Base-by-base conservation (phyloP, 2,888 invertebrate genomes). In the Ctena decussata region DNA sequence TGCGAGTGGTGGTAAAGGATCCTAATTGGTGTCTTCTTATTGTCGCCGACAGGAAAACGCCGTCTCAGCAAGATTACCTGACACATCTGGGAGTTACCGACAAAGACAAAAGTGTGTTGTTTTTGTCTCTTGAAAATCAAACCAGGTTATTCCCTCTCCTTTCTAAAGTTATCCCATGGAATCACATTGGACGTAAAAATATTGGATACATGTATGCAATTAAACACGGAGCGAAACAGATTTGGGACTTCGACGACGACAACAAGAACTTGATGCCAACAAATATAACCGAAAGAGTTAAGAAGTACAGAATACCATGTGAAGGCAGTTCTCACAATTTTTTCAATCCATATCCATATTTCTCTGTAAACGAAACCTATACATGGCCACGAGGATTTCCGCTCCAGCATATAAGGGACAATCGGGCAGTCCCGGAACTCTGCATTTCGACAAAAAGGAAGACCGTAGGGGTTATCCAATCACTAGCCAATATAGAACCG, bases 151-250 rank as follows among this genome's bases (percentile, higher is more conserved):
- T 60, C 24, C 73, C 80, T 18, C 37, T 72, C 21, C 49, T 84
- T 37, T 65, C 80, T 27, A 44, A 73, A 0, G n/a, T 41, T 24
- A 73, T 84, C 30, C 80, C 84, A 11, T 37, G 60, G 30, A 76
- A 72, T 32, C 41, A 70, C 35, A 77, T 80, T 39, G 73, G 72
- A 0, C 41, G 84, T 21, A 84, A 84, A 30, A 84, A 84, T 72
- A 76, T 84, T 11, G 84, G 84, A 77, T 84, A 79, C 53, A 75
- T 83, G 49, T 83, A 76, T 21, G 83, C 83, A 3, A 83, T 83
- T 44, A 74, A 78, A 21, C 79, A 79, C 41, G 70, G 70, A 0
- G 83, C 79, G 0, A 70, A 79, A 32, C 37, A 57, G 18, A 83
- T 83, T 6, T 83, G 82, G 82, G 82, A 83, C 41, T 83, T 78